Percentiles rank a stretch among this genome's conserved stretches.
phyloP scores from a whole-genome alignment of 2,113 vertebrate genomes.

The Empidonax alnorum region DNA sequence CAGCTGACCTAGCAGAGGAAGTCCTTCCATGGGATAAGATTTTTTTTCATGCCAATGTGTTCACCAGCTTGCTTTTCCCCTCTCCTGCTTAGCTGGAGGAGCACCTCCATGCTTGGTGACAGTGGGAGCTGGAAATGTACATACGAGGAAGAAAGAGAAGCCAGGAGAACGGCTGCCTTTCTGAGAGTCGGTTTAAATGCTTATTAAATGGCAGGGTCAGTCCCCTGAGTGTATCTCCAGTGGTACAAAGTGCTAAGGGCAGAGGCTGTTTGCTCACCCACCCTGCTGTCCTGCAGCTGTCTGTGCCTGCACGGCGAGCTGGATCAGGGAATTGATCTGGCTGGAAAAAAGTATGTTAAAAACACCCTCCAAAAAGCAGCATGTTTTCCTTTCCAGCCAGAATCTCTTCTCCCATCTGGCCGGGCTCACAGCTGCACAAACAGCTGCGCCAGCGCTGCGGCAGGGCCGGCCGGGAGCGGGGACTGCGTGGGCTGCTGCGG shows the following conservation, averaged over 20 bases:
- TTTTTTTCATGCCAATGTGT: rapidly evolving
- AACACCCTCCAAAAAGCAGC: neutral
- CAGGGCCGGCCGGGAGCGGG: rapidly evolving
- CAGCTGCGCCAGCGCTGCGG: neutral
- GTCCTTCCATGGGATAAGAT: neutral
- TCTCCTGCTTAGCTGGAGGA: neutral
- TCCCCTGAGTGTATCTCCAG: neutral
- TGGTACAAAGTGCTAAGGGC: neutral
- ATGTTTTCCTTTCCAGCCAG: constrained; percentile 37
- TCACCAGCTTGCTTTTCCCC: neutral
- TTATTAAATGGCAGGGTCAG: neutral
- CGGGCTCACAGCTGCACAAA: neutral
- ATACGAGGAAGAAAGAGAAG: neutral
- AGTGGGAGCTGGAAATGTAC: neutral
- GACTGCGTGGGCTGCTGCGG: neutral
- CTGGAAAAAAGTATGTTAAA: neutral
- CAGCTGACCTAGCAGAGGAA: neutral
- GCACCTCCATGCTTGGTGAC: rapidly evolving
- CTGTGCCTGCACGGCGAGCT: rapidly evolving
- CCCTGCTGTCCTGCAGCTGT: neutral
- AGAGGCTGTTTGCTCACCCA: neutral
- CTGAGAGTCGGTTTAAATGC: neutral
- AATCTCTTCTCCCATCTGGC: constrained; percentile 25
- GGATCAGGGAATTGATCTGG: neutral
- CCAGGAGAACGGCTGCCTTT: neutral